Evolutionary conservation across 1,140 invertebrate genomes (phyloP), one percentile per base, ranked within the genome.

Genomic region (Drosophila pandora): DNA sequence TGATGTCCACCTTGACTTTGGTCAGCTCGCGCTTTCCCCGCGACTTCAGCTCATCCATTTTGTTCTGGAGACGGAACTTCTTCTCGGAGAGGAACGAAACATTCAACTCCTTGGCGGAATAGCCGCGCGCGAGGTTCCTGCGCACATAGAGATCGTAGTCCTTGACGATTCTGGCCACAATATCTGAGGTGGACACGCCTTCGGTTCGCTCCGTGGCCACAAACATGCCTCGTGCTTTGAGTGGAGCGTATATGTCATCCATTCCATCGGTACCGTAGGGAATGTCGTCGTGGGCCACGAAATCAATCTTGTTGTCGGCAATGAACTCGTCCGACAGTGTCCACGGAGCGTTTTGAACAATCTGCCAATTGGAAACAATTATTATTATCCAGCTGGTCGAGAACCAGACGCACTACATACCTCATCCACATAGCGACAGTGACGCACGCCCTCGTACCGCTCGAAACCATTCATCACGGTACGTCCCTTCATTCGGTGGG

Each of bases 391-490:
- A 0, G 6, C 9, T 12, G 10, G 10, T 22, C 7, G 9, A 32
- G 32, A 37, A 37, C 5, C 3, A 17, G 10, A 10, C 41, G 3
- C 2, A 6, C 9, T 10, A 9, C 65, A 83, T 82, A 94, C 93
- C 94, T 99, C 99, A 93, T 99, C 99, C 5, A 99, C 99, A 92
- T 99, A 99, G 87, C 99, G 95, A 93, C 99, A 99, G 93, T 99
- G 99, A 71, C 98, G 93, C 4, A 99, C 95, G 7, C 97, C 97
- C 92, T 99, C 98, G 92, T 99, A 99, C 52, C 99, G 94, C 93
- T 99, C 99, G 28, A 93, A 92, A 91, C 99, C 99, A 43, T 95
- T 98, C 97, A 99, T 99, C 1, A 99, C 99, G 6, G 99, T 99
- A 69, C 97, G 94, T 9, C 99, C 99, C 93, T 99, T 99, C 91